Percentiles rank a stretch among this genome's conserved stretches.
These are phyloP conservation scores for Spermophilus dauricus DNA, from an alignment of 2,113 vertebrate genomes.

Conservation along the genomic window DNA sequence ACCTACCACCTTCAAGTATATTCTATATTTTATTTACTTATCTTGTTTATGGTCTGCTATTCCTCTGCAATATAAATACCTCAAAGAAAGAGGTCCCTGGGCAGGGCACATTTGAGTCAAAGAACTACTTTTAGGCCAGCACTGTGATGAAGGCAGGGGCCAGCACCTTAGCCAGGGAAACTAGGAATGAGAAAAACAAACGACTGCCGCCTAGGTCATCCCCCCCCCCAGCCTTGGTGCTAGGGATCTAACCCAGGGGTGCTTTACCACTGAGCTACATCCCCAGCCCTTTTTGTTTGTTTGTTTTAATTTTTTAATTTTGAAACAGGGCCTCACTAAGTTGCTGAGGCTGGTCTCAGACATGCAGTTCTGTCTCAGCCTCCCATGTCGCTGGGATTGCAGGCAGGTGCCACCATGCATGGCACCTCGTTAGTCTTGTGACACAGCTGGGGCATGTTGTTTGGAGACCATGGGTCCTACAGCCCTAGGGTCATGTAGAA, in stretches of 20 bases:
- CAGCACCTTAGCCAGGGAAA: background rate
- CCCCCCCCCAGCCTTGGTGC: fast-evolving
- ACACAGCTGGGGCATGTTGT: background rate
- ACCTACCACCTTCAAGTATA: background rate
- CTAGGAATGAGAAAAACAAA: background rate
- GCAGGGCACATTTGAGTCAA: background rate
- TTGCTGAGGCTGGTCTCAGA: too few species aligned
- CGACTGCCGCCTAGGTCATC: background rate
- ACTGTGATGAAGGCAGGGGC: background rate
- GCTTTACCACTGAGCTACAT: too few species aligned
- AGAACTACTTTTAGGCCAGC: background rate
- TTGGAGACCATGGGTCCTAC: background rate
- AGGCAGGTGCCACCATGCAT: too few species aligned
- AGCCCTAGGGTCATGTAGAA: background rate
- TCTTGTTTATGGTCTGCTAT: background rate
- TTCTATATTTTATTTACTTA: background rate
- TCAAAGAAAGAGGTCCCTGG: background rate
- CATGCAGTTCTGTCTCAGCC: too few species aligned
- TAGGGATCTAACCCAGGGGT: too few species aligned
- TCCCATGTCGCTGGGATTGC: too few species aligned
- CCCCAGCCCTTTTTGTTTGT: too few species aligned
- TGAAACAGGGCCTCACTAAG: too few species aligned
- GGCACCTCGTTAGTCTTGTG: background rate
- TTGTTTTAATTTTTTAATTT: too few species aligned
- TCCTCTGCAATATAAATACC: background rate